Evolutionary conservation across 1,140 invertebrate genomes (phyloP).

Genomic region (Gonioctena quinquepunctata): DNA sequence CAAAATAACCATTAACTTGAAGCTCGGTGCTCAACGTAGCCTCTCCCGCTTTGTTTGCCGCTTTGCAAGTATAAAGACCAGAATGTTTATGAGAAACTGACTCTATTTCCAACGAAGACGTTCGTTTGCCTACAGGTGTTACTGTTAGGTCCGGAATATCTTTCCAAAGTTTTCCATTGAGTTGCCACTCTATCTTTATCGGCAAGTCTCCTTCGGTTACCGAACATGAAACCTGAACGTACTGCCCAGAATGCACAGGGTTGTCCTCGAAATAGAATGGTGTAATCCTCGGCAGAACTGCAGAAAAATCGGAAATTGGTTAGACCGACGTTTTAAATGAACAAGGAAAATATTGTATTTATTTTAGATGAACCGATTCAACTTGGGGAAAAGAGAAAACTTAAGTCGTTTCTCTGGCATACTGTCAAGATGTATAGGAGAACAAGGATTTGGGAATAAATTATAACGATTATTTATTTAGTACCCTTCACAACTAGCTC

Average conservation of each 20-base stretch:
- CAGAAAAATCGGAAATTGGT: neutral
- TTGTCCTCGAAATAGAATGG: constrained; percentile 71
- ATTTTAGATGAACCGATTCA: too few species aligned
- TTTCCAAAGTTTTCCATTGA: constrained; percentile 61
- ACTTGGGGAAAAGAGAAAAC: constrained; percentile 30
- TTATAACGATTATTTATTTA: neutral
- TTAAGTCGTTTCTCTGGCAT: too few species aligned
- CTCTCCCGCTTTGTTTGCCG: constrained; percentile 70
- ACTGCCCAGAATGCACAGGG: constrained; percentile 70
- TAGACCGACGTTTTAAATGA: too few species aligned
- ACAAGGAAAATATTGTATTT: too few species aligned
- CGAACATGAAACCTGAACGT: constrained; percentile 72
- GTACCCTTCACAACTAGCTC: constrained; percentile 73
- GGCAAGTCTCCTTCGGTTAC: constrained; percentile 73
- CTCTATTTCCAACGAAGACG: constrained; percentile 66
- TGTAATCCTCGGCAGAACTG: constrained; percentile 68
- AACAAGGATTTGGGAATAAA: too few species aligned
- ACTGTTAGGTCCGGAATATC: constrained; percentile 58
- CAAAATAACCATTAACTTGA: constrained; percentile 51
- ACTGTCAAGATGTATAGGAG: too few species aligned
- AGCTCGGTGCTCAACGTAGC: constrained; percentile 40
- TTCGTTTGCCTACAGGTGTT: constrained; percentile 55
- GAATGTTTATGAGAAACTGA: constrained; percentile 70
- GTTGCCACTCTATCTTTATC: constrained; percentile 68
- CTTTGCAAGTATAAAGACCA: constrained; percentile 68